Evolutionary conservation across 2,797 vertebrate genomes (phyloP), one percentile per base, ranked within the genome.

Genomic region (Adelosebastes latens): DNA sequence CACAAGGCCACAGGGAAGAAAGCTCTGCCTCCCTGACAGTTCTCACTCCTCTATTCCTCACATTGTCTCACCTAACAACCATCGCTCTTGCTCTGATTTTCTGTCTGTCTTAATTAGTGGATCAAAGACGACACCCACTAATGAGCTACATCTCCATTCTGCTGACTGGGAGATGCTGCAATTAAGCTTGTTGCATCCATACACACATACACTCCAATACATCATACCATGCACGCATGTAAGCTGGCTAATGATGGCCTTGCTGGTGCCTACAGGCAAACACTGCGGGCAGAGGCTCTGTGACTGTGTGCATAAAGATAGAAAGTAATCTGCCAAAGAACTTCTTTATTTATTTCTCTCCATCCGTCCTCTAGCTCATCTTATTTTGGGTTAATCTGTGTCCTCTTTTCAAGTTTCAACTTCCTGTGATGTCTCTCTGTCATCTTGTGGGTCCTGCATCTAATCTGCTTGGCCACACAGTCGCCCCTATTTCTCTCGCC

Each of bases 111-210:
- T 61, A 80, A 89, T 89, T 81, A 81, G 81, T 14, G 53, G 60
- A 81, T 85, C 72, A 83, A 77, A 88, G 60, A 22, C 8, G 8
- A 52, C 56, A 5, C 25, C 75, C 64, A 77, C 75, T 75, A 71
- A 87, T 74, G 81, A 84, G 83, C 84, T 74, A 86, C 77, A 86
- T 88, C 82, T 75, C 66, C 52, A 29, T 89, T 80, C 70, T 85
- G 82, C 78, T 85, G 74, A 87, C 80, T 82, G 24, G 5, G 36
- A 80, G 63, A 73, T 77, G 75, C 76, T 80, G 32, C 79, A 89
- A 91, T 91, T 89, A 87, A 59, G 60, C 83, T 65, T 73, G 77
- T 82, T 82, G 77, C 39, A 72, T 59, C 36, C 27, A 34, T 77
- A 55, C 6, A 60, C 67, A 81, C 72, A 62, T 34, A 71, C 1